Evolutionary conservation across 2,113 vertebrate genomes (phyloP).

Genomic region (Potamarius usumacintae): DNA sequence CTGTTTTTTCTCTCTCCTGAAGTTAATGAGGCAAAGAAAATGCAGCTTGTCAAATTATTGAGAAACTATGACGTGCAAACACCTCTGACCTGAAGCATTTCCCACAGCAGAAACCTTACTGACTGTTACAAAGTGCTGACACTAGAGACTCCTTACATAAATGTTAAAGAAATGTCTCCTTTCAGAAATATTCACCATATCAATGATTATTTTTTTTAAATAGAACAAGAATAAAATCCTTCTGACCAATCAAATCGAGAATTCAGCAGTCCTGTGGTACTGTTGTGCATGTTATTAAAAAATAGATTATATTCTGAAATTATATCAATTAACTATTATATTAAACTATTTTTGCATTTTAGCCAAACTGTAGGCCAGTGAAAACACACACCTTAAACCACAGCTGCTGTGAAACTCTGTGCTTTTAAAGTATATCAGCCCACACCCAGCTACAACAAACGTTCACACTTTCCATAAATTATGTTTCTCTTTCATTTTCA

Average conservation of each 20-base stretch:
- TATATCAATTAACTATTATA: not conserved
- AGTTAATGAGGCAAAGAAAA: not conserved
- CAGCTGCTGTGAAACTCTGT: not conserved
- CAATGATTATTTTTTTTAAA: not conserved
- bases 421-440: not conserved
- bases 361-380: not conserved
- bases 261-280: not conserved
- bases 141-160: not conserved
- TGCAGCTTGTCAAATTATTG: too few species aligned
- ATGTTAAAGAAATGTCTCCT: too few species aligned
- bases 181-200: too few species aligned
- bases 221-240: not conserved
- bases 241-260: not conserved
- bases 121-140: too few species aligned
- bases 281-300: not conserved
- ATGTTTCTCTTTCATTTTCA: not conserved
- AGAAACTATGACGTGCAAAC: not conserved
- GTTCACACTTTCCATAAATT: not conserved
- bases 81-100: not conserved
- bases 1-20: not conserved
- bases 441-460: not conserved
- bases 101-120: not conserved
- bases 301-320: not conserved
- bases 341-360: not conserved
- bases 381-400: not conserved